These are phyloP conservation scores for Yponomeuta sedellus DNA, from an alignment of 2,888 invertebrate species.

Conservation along the genomic window DNA sequence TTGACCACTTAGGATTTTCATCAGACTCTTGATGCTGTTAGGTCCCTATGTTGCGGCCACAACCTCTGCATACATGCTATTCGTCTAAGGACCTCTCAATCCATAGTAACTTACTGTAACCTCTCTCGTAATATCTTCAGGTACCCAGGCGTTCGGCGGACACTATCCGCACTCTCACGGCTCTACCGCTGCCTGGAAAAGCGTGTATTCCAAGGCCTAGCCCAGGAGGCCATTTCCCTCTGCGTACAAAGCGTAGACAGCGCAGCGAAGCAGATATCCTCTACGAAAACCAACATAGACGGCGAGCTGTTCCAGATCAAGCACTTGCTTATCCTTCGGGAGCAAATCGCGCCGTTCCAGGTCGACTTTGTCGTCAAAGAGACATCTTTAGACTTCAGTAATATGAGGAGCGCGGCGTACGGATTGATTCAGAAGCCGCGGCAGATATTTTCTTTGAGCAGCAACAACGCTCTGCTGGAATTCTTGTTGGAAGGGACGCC, in stretches of 20 bases:
- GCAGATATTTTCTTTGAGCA: conserved; percentile 89
- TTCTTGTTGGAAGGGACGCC: conserved; percentile 96
- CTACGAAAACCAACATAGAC: conserved; percentile 88
- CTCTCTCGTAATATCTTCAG: neutral
- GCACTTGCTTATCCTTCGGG: conserved; percentile 95
- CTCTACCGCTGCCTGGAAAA: conserved; percentile 92
- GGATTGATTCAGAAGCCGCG: conserved; percentile 85
- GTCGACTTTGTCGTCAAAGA: conserved; percentile 96
- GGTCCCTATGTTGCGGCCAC: too few relatives aligned
- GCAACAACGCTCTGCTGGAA: conserved; percentile 94
- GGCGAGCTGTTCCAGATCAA: conserved; percentile 98
- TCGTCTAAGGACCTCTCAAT: too few relatives aligned
- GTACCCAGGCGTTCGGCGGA: conserved; percentile 96
- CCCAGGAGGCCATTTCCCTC: conserved; percentile 94
- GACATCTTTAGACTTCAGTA: conserved; percentile 94
- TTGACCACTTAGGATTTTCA: too few relatives aligned
- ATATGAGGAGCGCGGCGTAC: conserved; percentile 90
- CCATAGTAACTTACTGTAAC: too few relatives aligned
- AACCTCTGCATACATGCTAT: too few relatives aligned
- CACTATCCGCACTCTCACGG: conserved; percentile 95
- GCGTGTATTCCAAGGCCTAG: conserved; percentile 96
- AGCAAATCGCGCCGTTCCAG: conserved; percentile 97
- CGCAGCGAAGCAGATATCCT: conserved; percentile 87
- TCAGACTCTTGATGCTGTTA: too few relatives aligned
- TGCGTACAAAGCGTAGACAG: conserved; percentile 93